Evolutionary conservation across 1,140 invertebrate species (phyloP).

Genomic region (Aleiodes sp.): DNA sequence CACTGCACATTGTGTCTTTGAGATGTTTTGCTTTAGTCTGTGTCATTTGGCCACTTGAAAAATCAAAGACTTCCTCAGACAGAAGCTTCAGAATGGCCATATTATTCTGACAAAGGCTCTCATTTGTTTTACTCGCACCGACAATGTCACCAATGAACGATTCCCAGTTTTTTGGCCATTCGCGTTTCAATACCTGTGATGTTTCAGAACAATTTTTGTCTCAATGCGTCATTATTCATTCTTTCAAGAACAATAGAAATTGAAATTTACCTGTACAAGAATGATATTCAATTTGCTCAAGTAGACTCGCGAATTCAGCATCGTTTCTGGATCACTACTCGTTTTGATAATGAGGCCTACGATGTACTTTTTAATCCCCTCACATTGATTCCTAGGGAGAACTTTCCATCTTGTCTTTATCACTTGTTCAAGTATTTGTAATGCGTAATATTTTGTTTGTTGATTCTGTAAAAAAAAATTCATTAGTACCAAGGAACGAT

Average conservation of each 20-base stretch:
- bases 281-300: conserved; percentile 99
- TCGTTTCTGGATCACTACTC: conserved; percentile 87
- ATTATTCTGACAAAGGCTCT: conserved; percentile 99
- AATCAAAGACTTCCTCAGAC: conserved; percentile 99
- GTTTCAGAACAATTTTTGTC: conserved; percentile 25
- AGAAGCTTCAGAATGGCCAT: conserved; percentile 98
- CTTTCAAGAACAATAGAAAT: no score
- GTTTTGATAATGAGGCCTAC: conserved; percentile 98
- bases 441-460: conserved; percentile 99
- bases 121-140: conserved; percentile 98
- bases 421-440: conserved; percentile 99
- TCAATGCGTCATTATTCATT: no score
- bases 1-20: conserved; percentile 99
- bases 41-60: conserved; percentile 96
- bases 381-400: conserved; percentile 96
- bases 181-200: conserved; percentile 93
- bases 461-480: conserved; percentile 75
- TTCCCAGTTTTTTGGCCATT: conserved; percentile 99
- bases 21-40: conserved; percentile 99
- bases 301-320: conserved; percentile 96
- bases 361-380: conserved; percentile 99
- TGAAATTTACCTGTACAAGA: conserved; percentile 78
- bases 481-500: no score
- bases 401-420: conserved; percentile 99
- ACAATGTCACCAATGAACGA: conserved; percentile 99